Base-by-base conservation (phyloP, 2,888 invertebrate genomes). In the Agriopis marginaria region DNA sequence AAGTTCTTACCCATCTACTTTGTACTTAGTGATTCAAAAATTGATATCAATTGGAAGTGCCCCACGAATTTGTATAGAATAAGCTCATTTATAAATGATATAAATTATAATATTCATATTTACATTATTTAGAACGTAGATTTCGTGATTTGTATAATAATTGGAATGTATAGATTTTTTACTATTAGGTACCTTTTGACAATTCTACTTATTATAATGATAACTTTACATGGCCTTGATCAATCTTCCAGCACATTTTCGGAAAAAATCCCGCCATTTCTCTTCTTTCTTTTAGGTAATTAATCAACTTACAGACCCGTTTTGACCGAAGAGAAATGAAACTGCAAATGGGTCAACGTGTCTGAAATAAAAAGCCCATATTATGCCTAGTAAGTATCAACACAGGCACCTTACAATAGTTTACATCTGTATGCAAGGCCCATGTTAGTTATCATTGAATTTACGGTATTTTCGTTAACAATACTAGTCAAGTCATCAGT, bases 41-140 rank as follows among this genome's bases (percentile, higher is more conserved):
- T 72, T 70, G 56, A 68, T 66, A 67, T 54, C 83, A 80, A 82
- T 87, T 82, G 77, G 84, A 89, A 90, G 89, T 91, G 89, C 91
- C 90, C 90, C 90, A 90, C 90, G 91, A 91, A 92, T 91, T 91
- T 92, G 89, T 90, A 86, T 85, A 83, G 79, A 82, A 77, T 91
- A 91, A 90, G 89, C 82, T 86, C 87, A 85, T 85, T 82, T 77
- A 76, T 79, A 82, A 83, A 70, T 68, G 63, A 72, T 75, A 74
- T 68, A 69, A 74, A 77, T 64, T 71, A 75, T 71, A 69, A 72
- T 73, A 82, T 87, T 86, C 87, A 88, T 91, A 89, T 88, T 86
- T 86, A 87, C 85, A 87, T 87, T 76, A 79, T 82, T 85, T 91
- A 91, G 88, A 76, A 75, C 66, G 91, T 92, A 92, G 92, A 79